These are phyloP conservation scores for Philypnodon macrostomus DNA, from an alignment of 2,797 vertebrate genomes.

Conservation along the genomic window DNA sequence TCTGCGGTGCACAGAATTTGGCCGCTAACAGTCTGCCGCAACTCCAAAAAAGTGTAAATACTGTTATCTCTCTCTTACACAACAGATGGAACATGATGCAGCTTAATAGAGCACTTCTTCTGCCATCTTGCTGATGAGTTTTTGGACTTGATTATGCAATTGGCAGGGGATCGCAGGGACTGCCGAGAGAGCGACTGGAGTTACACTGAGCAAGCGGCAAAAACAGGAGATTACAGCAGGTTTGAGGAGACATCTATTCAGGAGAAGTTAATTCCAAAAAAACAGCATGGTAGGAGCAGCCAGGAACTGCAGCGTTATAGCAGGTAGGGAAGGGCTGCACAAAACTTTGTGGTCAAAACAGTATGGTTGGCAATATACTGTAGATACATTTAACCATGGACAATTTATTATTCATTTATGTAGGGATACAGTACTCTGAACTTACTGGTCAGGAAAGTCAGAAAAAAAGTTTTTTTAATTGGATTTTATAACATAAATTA, in stretches of 20 bases:
- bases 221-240: slow-evolving; percentile 55
- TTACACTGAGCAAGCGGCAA: slow-evolving; percentile 43
- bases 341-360: too few species aligned
- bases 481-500: too few species aligned
- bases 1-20: slow-evolving; percentile 49
- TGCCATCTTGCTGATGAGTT: slow-evolving; percentile 73
- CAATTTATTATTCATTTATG: too few species aligned
- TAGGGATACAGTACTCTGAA: too few species aligned
- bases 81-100: slow-evolving; percentile 75
- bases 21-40: slow-evolving; percentile 53
- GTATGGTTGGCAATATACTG: too few species aligned
- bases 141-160: slow-evolving; percentile 73
- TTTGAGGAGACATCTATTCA: slow-evolving; percentile 52
- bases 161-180: slow-evolving; percentile 60
- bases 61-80: slow-evolving; percentile 74
- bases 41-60: slow-evolving; percentile 72
- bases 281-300: too few species aligned
- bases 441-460: too few species aligned
- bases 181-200: slow-evolving; percentile 42
- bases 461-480: too few species aligned
- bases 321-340: too few species aligned
- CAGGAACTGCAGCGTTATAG: too few species aligned
- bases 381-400: too few species aligned
- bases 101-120: slow-evolving; percentile 73
- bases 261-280: too few species aligned